Conservation (phyloP, 2,113 vertebrate genomes). For the Galbula dea region DNA sequence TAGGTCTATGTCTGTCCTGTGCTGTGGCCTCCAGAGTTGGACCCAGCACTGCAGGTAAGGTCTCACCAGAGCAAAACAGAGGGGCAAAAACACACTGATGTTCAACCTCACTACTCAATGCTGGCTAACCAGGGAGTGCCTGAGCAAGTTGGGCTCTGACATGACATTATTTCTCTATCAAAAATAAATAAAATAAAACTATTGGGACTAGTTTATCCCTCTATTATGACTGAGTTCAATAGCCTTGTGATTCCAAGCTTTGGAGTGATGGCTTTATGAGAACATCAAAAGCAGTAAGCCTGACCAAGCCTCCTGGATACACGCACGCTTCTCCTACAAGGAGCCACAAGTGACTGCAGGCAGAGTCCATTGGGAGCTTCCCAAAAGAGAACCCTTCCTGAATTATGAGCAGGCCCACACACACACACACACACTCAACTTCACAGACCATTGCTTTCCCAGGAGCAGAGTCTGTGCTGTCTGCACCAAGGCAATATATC, state of each 20-base stretch:
- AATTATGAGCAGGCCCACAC: conserved; percentile 61
- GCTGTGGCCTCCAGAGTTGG: no score
- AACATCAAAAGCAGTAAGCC: conserved; percentile 39
- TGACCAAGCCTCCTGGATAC: conserved; percentile 12
- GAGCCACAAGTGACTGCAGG: background rate
- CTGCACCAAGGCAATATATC: conserved; percentile 68
- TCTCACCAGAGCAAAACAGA: no score
- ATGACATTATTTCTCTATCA: background rate
- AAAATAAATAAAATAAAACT: background rate
- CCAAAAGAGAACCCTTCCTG: conserved; percentile 51
- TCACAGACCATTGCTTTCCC: conserved; percentile 51
- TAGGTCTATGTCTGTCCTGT: no score
- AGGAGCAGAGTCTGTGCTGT: conserved; percentile 45
- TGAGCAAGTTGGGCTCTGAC: background rate
- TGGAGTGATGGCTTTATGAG: conserved; percentile 56
- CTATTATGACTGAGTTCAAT: conserved; percentile 2
- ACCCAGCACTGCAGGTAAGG: no score
- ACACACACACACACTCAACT: conserved; percentile 64
- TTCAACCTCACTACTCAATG: background rate
- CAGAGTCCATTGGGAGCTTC: conserved; percentile 33
- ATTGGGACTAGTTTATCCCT: background rate
- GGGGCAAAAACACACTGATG: no score
- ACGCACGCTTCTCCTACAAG: background rate
- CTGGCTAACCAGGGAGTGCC: background rate
- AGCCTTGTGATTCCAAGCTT: background rate